Conservation (phyloP, 2,888 invertebrate species). For the Eristalinus aeneus region DNA sequence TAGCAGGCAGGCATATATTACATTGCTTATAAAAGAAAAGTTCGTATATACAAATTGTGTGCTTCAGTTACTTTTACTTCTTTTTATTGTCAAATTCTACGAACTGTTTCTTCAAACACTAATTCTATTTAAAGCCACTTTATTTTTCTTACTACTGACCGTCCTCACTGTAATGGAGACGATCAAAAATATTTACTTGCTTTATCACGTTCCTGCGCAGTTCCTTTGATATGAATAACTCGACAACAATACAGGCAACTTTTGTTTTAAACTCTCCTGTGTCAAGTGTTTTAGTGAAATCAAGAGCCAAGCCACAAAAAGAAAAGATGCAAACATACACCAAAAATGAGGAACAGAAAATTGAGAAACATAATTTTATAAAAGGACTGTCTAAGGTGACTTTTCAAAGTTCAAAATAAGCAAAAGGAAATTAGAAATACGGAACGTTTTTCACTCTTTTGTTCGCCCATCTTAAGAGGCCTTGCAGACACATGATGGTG, state of each 20-base stretch:
- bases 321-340: conserved; percentile 28
- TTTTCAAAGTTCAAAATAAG: conserved; percentile 29
- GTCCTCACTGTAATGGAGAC: conserved; percentile 27
- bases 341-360: background rate
- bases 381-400: conserved; percentile 33
- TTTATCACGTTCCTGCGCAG: conserved; percentile 49
- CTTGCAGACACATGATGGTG: conserved; percentile 11
- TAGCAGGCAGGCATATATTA: too few relatives aligned
- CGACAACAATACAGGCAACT: conserved; percentile 30
- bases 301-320: conserved; percentile 19
- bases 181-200: conserved; percentile 14
- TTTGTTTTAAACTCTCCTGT: conserved; percentile 52
- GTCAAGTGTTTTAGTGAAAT: conserved; percentile 37
- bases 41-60: too few relatives aligned
- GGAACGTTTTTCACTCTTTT: conserved; percentile 51
- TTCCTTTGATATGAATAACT: conserved; percentile 19
- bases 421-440: conserved; percentile 38
- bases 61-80: too few relatives aligned
- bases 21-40: too few relatives aligned
- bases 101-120: too few relatives aligned
- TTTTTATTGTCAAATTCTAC: too few relatives aligned
- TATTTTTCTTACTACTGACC: background rate
- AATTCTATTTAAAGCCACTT: background rate
- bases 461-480: conserved; percentile 40
- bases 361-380: background rate